These are phyloP conservation scores for Siderastrea radians DNA, from an alignment of 92 coral and sea anemone genomes.

Conservation along the genomic window DNA sequence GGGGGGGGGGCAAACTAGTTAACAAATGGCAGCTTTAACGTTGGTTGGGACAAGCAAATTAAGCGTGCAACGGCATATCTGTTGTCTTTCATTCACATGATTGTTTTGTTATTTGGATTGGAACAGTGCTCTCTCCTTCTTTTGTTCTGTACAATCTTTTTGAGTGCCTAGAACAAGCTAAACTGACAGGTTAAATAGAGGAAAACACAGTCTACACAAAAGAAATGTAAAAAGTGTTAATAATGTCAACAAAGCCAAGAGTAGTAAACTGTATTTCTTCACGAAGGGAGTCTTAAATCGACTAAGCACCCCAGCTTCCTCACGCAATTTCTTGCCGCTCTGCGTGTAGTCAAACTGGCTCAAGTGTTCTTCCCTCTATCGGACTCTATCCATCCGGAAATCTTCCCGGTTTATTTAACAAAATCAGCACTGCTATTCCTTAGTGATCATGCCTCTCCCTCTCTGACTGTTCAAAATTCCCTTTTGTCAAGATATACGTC, in stretches of 20 bases:
- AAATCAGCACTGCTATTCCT: no score
- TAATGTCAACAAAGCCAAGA: background rate
- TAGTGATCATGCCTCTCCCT: background rate
- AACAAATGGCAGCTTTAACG: background rate
- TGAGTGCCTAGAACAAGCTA: background rate
- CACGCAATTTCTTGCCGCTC: background rate
- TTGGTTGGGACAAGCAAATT: background rate
- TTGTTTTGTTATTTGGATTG: background rate
- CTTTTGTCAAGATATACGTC: no score
- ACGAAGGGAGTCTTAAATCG: background rate
- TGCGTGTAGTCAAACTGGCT: background rate
- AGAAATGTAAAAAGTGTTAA: background rate
- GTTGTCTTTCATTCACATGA: background rate
- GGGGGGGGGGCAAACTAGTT: no score
- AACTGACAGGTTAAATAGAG: background rate
- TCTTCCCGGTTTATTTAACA: no score
- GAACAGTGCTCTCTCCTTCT: background rate
- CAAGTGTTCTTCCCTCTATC: background rate
- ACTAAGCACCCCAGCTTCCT: background rate
- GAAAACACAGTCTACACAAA: background rate
- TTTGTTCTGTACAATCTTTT: background rate
- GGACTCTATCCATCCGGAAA: background rate
- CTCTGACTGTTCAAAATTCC: no score
- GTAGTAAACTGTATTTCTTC: background rate
- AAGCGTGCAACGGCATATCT: background rate